Base-by-base conservation (phyloP, 2,113 vertebrate species). In the Isichthys henryi region DNA sequence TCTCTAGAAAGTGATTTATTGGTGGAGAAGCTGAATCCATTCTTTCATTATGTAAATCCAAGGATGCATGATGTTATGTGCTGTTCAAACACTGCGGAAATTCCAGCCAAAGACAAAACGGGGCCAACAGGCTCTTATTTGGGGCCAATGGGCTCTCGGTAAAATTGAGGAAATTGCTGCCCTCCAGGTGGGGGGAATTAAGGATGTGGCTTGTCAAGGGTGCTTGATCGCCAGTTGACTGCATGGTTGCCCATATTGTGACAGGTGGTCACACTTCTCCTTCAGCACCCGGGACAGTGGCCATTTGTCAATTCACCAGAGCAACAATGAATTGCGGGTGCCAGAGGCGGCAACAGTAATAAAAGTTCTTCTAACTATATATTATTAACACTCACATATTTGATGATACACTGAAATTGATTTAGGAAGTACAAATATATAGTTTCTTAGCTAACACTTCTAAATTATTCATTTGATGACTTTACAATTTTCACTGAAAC, bases 31-130 rank as follows among this genome's bases (percentile, higher is more conserved):
- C 50, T 53, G 49, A 87, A 53, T 87, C 50, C 85, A 35, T 56
- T 52, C 85, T 31, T 86, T 56, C 85, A 87, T 87, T 87, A 87
- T 87, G 85, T 87, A 87, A 87, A 87, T 87, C 49, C 50, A 53
- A 43, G 50, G 85, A 56, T 56, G 85, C 31, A 39, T 53, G 13
- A 87, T 53, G 85, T 13, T 52, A 21, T 53, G 85, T 87, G 50
- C 50, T 31, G 35, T 87, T 86, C 48, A 86, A 56, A 56, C 50
- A 53, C 13, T 11, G n/a, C 39, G 49, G 11, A 35, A 48, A 87
- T 53, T 53, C 48, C n/a, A 86, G 84, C 9, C 19, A 48, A 49
- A 27, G 84, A 13, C n/a, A 31, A 53, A 19, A 53, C 4, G n/a
- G 50, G 85, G 27, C 85, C 85, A 15, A 48, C 23, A 27, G 83